Base-by-base conservation (phyloP, 2,888 invertebrate genomes). In the Drosophila antonietae region DNA sequence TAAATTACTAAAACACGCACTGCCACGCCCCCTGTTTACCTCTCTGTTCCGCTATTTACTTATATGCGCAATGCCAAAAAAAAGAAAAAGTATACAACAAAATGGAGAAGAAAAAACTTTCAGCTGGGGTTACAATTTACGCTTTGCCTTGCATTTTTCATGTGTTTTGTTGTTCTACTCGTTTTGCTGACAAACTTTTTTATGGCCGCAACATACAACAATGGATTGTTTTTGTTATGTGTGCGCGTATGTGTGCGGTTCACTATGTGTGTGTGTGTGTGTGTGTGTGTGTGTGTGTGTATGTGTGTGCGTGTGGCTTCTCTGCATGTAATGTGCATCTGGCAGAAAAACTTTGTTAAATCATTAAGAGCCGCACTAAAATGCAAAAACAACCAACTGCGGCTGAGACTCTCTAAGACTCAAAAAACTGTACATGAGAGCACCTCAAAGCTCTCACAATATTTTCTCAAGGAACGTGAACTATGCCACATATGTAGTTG, bases 81-180 rank as follows among this genome's bases (percentile, higher is more conserved):
- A 55, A 60, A n/a, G n/a, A n/a, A n/a, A 49, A 67, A 23, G 23
- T 23, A 23, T 3, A 23, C 23, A 23, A 23, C 23, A 23, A 23
- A 57, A 59, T n/a, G 46, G 33, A 12, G 12, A 3, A 31, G 23
- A 18, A 33, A 65, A 39, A 80, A 78, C 59, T 67, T 78, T 72
- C 83, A 70, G 72, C 78, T 70, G 74, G 58, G 80, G 79, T 68
- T 70, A 80, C 80, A 83, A 83, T 84, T 81, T 84, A 81, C 81
- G 80, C 81, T 73, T 77, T 71, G 46, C 70, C 73, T 70, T 80
- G 71, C 73, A 81, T 84, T 83, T 83, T 83, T 81, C 78, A 75
- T 78, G 75, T 66, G 72, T 72, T 52, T 68, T 64, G 55, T 76
- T 66, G 60, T 68, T 66, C 56, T 58, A 44, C 53, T 67, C 67